phyloP scores from a whole-genome alignment of 2,888 invertebrate species.

The Cheilosia impressa region DNA sequence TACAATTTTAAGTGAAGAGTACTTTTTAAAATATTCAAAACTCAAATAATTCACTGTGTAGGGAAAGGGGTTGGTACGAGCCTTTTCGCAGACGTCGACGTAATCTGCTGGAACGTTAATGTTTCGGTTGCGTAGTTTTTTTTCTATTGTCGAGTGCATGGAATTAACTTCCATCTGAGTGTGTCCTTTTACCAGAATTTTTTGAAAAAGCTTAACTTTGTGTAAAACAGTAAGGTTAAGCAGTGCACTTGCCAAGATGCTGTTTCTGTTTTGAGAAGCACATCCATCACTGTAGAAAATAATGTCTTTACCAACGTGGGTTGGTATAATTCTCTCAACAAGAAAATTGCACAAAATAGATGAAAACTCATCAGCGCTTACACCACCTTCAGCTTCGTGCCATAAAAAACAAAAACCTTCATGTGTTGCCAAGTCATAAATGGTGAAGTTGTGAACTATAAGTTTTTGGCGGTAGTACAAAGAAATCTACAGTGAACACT shows the following conservation, averaged over 20 bases:
- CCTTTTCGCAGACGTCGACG: no score
- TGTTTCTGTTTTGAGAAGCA: slow-evolving; percentile 37
- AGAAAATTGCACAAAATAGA: slow-evolving; percentile 22
- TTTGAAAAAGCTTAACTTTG: neutral
- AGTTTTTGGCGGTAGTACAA: no score
- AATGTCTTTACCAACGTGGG: slow-evolving; percentile 20
- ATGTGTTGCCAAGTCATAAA: slow-evolving; percentile 8
- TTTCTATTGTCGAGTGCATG: slow-evolving; percentile 32
- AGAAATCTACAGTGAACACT: no score
- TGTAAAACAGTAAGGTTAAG: no score
- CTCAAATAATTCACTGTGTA: no score
- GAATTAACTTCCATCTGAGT: slow-evolving; percentile 40
- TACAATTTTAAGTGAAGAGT: no score
- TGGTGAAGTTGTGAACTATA: no score
- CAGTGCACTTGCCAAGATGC: neutral
- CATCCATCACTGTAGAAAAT: slow-evolving; percentile 46
- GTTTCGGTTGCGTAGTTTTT: slow-evolving; percentile 22
- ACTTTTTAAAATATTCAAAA: no score
- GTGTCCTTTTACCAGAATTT: slow-evolving; percentile 45
- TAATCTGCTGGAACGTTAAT: slow-evolving; percentile 34
- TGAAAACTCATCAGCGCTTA: slow-evolving; percentile 38
- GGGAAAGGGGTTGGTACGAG: no score
- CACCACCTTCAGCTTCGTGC: slow-evolving; percentile 42
- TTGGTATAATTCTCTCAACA: slow-evolving; percentile 13
- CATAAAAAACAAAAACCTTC: slow-evolving; percentile 41